Evolutionary conservation across 2,113 vertebrate species (phyloP).

Genomic region (Sclerurus mexicanus): DNA sequence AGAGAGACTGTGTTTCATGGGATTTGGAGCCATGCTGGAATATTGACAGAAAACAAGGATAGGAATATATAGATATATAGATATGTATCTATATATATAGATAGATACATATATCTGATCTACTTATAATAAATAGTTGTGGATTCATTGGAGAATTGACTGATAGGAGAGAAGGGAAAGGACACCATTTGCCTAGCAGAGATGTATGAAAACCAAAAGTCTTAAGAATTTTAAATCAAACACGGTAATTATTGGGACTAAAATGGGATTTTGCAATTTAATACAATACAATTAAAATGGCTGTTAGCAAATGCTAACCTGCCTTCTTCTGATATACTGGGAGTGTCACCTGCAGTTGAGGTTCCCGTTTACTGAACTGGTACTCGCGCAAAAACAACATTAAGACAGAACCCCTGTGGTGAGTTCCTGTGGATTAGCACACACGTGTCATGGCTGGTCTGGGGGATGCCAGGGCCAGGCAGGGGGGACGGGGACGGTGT

Average conservation of each 20-base stretch:
- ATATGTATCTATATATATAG: too few species aligned
- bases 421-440: too few species aligned
- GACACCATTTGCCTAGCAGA: not conserved
- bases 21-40: not conserved
- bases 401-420: rapidly evolving
- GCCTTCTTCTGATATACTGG: rapidly evolving
- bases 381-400: rapidly evolving
- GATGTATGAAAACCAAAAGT: not conserved
- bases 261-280: not conserved
- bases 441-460: too few species aligned
- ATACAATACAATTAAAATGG: too few species aligned
- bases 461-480: too few species aligned
- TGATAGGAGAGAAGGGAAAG: not conserved
- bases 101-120: not conserved
- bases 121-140: not conserved
- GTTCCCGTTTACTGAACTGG: too few species aligned
- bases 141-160: not conserved
- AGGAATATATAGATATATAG: not conserved
- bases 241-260: too few species aligned
- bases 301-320: not conserved
- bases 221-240: not conserved
- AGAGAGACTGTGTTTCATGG: not conserved
- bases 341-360: not conserved
- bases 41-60: not conserved
- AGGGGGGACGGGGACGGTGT: too few species aligned